These are phyloP conservation scores for Ectobius pallidus DNA, from an alignment of 2,888 invertebrate genomes.

Conservation along the genomic window DNA sequence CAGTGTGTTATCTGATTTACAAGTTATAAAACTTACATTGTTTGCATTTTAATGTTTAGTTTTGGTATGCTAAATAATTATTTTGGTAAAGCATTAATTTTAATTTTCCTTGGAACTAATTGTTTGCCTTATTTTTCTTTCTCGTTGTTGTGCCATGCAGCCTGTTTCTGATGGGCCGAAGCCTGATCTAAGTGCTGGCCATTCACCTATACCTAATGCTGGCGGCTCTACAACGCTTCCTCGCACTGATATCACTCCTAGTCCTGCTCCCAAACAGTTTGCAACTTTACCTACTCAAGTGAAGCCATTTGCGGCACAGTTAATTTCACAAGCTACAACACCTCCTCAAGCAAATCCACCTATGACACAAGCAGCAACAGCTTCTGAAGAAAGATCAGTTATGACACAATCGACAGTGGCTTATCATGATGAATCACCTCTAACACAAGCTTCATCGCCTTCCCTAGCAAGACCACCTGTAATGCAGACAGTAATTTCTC, in stretches of 20 bases:
- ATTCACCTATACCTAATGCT: neutral
- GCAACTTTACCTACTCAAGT: neutral
- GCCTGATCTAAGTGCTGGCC: slow-evolving; percentile 31
- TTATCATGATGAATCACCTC: too few relatives aligned
- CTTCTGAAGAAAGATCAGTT: too few relatives aligned
- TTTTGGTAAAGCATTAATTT: slow-evolving; percentile 9
- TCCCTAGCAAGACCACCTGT: too few relatives aligned
- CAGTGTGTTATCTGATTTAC: too few relatives aligned
- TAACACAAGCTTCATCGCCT: too few relatives aligned
- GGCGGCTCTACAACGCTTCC: slow-evolving; percentile 13
- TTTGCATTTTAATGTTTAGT: neutral
- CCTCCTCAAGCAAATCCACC: neutral
- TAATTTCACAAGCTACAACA: neutral
- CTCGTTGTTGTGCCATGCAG: slow-evolving; percentile 38
- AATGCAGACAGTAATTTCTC: too few relatives aligned
- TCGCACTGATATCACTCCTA: neutral
- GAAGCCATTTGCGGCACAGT: too few relatives aligned
- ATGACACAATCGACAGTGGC: too few relatives aligned
- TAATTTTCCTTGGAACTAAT: slow-evolving; percentile 17
- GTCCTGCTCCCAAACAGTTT: neutral
- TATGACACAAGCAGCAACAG: too few relatives aligned
- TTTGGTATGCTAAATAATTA: neutral
- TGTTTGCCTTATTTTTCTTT: slow-evolving; percentile 31
- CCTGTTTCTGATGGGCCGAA: slow-evolving; percentile 38
- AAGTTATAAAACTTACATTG: neutral